Conservation (phyloP, 2,797 vertebrate genomes). For the Anguilla anguilla region DNA sequence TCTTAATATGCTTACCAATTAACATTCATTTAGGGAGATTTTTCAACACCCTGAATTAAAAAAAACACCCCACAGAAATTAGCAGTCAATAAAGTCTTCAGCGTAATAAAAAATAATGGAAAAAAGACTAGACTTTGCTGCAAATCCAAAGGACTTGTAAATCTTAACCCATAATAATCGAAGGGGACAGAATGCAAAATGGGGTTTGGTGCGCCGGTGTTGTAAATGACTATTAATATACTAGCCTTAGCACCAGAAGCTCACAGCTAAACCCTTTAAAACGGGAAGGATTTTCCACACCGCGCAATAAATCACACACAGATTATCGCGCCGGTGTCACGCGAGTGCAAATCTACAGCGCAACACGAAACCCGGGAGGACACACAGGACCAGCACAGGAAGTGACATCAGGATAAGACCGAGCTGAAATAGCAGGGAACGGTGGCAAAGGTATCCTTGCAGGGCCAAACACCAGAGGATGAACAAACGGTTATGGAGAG, state of each 20-base stretch:
- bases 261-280: neutral
- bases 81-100: neutral
- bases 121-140: neutral
- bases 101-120: neutral
- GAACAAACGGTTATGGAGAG: conserved; percentile 33
- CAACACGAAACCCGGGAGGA: conserved; percentile 4
- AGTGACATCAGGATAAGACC: conserved; percentile 37
- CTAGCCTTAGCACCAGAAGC: neutral
- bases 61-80: neutral
- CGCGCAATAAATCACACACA: neutral
- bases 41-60: neutral
- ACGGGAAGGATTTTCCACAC: conserved; percentile 17
- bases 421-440: conserved; percentile 45
- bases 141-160: neutral
- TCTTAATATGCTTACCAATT: neutral
- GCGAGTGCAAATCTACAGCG: neutral
- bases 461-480: conserved; percentile 37
- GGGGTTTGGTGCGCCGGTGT: neutral
- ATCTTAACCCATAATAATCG: neutral
- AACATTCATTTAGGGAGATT: neutral
- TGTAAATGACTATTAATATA: neutral
- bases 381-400: conserved; percentile 9
- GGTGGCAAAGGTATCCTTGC: conserved; percentile 38
- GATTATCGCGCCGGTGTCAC: neutral
- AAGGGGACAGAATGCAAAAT: neutral